Evolutionary conservation across 2,888 invertebrate genomes (phyloP).

Genomic region (Carterocephalus palaemon): DNA sequence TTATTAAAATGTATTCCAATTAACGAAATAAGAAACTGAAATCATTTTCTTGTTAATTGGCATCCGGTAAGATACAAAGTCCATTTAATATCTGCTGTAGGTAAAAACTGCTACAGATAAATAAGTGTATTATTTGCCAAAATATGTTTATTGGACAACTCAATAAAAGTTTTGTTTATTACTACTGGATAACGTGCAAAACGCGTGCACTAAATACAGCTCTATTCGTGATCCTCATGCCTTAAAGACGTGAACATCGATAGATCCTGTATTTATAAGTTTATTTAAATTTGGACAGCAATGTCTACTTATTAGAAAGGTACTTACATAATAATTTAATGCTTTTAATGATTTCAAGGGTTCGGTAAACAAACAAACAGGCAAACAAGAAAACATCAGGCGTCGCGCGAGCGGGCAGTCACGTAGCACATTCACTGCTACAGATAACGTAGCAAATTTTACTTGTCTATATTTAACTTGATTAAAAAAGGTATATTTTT

Average conservation of each 20-base stretch:
- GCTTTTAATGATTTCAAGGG: too few relatives aligned
- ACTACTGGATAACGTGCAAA: not conserved
- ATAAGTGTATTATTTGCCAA: conserved; percentile 12
- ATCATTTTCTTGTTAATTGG: conserved; percentile 6
- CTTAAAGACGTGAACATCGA: not conserved
- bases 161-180: not conserved
- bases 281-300: too few relatives aligned
- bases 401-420: not conserved
- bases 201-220: not conserved
- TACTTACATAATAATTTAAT: too few relatives aligned
- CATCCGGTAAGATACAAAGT: conserved; percentile 9
- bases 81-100: not conserved
- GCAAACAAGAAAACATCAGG: not conserved
- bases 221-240: conserved; percentile 5
- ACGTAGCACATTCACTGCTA: conserved; percentile 4
- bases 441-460: not conserved
- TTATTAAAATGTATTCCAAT: conserved; percentile 3
- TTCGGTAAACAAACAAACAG: not conserved
- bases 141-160: conserved; percentile 3
- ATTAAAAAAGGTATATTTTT: too few relatives aligned
- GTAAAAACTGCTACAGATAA: conserved; percentile 10
- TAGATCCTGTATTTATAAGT: too few relatives aligned
- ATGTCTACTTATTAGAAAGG: too few relatives aligned
- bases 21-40: conserved; percentile 8
- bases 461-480: too few relatives aligned